Conservation (phyloP, 2,888 invertebrate species). For the Phytoseiulus persimilis region DNA sequence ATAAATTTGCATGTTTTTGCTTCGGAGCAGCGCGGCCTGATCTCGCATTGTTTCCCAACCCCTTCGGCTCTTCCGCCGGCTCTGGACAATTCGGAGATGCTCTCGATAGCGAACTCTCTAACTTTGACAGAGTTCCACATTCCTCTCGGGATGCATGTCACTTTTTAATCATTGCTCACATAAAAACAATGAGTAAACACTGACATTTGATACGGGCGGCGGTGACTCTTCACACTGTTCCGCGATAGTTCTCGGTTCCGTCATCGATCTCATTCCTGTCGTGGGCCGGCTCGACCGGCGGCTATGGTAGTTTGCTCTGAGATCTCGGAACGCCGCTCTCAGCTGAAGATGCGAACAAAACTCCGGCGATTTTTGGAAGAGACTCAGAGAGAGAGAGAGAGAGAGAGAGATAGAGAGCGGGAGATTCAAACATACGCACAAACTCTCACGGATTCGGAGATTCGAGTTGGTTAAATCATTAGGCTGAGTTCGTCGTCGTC, state of each 20-base stretch:
- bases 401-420: too few relatives aligned
- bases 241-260: neutral
- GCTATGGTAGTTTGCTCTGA: too few relatives aligned
- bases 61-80: neutral
- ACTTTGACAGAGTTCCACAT: neutral
- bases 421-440: neutral
- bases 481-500: neutral
- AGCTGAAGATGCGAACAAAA: too few relatives aligned
- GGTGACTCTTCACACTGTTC: neutral
- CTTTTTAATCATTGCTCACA: neutral
- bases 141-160: neutral
- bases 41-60: neutral
- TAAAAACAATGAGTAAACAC: neutral
- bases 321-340: too few relatives aligned
- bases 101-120: neutral
- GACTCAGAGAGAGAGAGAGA: too few relatives aligned
- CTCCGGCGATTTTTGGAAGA: too few relatives aligned
- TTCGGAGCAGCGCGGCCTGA: neutral
- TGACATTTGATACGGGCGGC: neutral
- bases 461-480: neutral
- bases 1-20: slow-evolving; percentile 5
- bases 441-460: neutral
- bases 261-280: neutral
- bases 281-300: too few relatives aligned
- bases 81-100: neutral